Percentiles rank a stretch among this genome's conserved stretches.
Evolutionary conservation across 1,140 invertebrate species (phyloP).

Genomic region (Drosophila punjabiensis): DNA sequence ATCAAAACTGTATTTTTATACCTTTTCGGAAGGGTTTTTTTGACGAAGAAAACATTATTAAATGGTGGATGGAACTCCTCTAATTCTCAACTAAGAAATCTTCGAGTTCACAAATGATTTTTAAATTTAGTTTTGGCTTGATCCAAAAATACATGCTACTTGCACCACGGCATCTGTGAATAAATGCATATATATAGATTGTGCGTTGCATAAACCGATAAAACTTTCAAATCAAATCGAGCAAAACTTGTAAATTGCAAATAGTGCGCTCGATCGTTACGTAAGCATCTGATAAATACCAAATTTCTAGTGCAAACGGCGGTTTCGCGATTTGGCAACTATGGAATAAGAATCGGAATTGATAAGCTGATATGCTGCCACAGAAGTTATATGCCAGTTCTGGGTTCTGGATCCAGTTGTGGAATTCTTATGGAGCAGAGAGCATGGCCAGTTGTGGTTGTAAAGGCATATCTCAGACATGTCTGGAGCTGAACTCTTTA

Average conservation of each 20-base stretch:
- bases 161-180: constrained; percentile 22
- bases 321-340: constrained; percentile 41
- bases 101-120: not conserved
- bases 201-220: constrained; percentile 63
- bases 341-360: constrained; percentile 39
- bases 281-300: constrained; percentile 76
- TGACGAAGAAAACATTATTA: no score
- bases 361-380: constrained; percentile 51
- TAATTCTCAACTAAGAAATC: not conserved
- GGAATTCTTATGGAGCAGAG: not conserved
- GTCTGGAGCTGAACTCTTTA: constrained; percentile 21
- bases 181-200: constrained; percentile 59
- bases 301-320: constrained; percentile 45
- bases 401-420: not conserved
- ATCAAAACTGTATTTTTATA: no score
- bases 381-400: not conserved
- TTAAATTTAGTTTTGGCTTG: not conserved
- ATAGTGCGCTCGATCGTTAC: constrained; percentile 49
- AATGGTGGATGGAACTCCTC: not conserved
- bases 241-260: constrained; percentile 47
- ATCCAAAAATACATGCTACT: constrained; percentile 27
- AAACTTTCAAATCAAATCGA: constrained; percentile 58
- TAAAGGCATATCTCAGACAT: constrained; percentile 2
- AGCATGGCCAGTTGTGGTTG: not conserved
- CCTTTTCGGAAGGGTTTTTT: no score